Conservation (phyloP, 1,140 invertebrate genomes). For the Delia radicum region DNA sequence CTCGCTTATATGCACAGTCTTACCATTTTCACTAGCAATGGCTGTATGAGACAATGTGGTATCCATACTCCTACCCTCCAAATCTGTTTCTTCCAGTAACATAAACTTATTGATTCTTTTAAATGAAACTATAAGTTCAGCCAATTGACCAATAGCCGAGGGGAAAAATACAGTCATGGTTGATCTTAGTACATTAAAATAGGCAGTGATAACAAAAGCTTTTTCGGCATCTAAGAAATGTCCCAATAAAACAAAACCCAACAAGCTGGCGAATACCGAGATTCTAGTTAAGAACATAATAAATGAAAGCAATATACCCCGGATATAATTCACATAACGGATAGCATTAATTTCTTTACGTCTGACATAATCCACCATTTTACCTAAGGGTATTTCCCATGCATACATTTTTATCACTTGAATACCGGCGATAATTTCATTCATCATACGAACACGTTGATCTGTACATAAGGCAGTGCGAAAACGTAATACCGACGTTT, state of each 20-base stretch:
- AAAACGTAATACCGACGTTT: constrained; percentile 65
- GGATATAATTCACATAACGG: constrained; percentile 67
- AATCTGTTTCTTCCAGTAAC: constrained; percentile 50
- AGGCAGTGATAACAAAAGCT: constrained; percentile 71
- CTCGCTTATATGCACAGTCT: not conserved
- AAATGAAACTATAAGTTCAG: constrained; percentile 69
- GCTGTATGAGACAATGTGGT: not conserved
- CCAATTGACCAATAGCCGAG: constrained; percentile 61
- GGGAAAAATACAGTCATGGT: constrained; percentile 76
- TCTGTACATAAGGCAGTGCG: constrained; percentile 73
- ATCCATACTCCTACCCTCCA: not conserved
- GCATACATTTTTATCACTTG: constrained; percentile 92
- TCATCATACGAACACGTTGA: constrained; percentile 78
- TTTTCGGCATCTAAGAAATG: constrained; percentile 61
- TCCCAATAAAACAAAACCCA: constrained; percentile 73
- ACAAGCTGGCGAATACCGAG: constrained; percentile 74
- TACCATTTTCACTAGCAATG: constrained; percentile 19
- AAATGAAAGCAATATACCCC: constrained; percentile 71
- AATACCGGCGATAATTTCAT: constrained; percentile 82
- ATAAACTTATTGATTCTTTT: constrained; percentile 59
- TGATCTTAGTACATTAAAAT: constrained; percentile 67
- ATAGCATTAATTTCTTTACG: constrained; percentile 62
- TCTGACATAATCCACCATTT: constrained; percentile 62
- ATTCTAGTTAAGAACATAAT: constrained; percentile 76
- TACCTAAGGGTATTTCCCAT: constrained; percentile 79